A percentile compares a stretch with the other conserved stretches of the same genome.
phyloP scores from a whole-genome alignment of 2,113 vertebrate species.

The Hippocampus barbouri region DNA sequence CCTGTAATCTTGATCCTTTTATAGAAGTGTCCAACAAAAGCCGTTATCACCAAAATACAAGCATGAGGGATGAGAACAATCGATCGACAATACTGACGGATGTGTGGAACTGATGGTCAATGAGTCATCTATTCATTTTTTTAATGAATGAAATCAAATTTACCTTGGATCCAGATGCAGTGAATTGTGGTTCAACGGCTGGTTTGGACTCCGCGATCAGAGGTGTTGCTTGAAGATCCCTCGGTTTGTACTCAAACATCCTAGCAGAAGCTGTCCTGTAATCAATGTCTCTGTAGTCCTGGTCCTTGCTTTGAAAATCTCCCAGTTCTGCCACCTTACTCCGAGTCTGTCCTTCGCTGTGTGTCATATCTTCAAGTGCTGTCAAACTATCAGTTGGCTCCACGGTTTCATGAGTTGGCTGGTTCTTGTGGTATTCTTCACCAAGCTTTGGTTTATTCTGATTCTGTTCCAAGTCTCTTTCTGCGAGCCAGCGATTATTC shows the following conservation, averaged over 20 bases:
- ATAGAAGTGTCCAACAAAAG: conserved; percentile 26
- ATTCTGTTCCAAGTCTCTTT: conserved; percentile 52
- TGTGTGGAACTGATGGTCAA: background rate
- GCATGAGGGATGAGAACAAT: background rate
- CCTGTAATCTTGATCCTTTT: conserved; percentile 94
- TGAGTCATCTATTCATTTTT: background rate
- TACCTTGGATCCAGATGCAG: conserved; percentile 71
- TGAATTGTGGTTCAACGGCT: conserved; percentile 53
- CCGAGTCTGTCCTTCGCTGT: conserved; percentile 45
- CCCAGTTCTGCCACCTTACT: conserved; percentile 41
- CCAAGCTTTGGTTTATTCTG: conserved; percentile 40
- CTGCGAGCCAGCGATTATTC: conserved; percentile 60
- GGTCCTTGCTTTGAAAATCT: conserved; percentile 82
- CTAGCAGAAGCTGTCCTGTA: conserved; percentile 81
- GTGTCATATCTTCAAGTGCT: conserved; percentile 51
- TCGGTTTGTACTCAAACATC: conserved; percentile 81
- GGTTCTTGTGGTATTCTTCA: conserved; percentile 55
- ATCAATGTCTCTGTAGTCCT: conserved; percentile 94
- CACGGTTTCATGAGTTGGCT: conserved; percentile 25
- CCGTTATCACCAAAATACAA: conserved; percentile 17
- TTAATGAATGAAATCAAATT: background rate
- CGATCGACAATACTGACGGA: background rate
- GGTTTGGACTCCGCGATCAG: conserved; percentile 67
- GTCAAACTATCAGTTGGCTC: conserved; percentile 57
- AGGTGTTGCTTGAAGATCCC: conserved; percentile 75